A percentile compares a stretch with the other conserved stretches of the same genome.
phyloP scores from a whole-genome alignment of 2,888 invertebrate species.

The Chorisops tibialis region DNA sequence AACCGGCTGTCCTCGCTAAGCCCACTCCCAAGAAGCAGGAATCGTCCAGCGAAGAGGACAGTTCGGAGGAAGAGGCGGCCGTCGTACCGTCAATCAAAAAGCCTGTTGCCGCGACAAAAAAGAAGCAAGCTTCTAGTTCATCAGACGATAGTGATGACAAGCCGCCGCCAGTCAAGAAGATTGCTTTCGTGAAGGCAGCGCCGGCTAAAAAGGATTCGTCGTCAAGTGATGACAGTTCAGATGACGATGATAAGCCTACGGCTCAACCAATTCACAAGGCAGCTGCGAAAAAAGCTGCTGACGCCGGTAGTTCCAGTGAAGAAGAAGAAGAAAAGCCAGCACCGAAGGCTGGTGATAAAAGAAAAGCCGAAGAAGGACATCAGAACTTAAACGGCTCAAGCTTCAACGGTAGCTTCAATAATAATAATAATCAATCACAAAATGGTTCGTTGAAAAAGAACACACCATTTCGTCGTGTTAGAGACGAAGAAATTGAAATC shows the following conservation, averaged over 20 bases:
- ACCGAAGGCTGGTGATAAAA: slow-evolving; percentile 45
- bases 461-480: slow-evolving; percentile 79
- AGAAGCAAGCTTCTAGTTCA: slow-evolving; percentile 37
- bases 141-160: slow-evolving; percentile 35
- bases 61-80: slow-evolving; percentile 46
- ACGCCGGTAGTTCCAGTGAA: slow-evolving; percentile 44
- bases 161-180: slow-evolving; percentile 37
- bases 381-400: too few relatives aligned
- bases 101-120: slow-evolving; percentile 35
- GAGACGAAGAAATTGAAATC: slow-evolving; percentile 70
- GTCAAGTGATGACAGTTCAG: slow-evolving; percentile 53
- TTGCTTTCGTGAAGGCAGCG: slow-evolving; percentile 35
- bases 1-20: slow-evolving; percentile 35
- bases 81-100: slow-evolving; percentile 42
- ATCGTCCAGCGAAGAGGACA: slow-evolving; percentile 48
- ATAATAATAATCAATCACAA: not conserved
- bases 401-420: slow-evolving; percentile 9
- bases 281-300: slow-evolving; percentile 53
- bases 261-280: slow-evolving; percentile 29
- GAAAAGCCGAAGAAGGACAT: slow-evolving; percentile 52
- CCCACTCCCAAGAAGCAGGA: slow-evolving; percentile 22
- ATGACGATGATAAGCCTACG: slow-evolving; percentile 40
- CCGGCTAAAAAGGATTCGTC: slow-evolving; percentile 44
- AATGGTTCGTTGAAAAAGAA: slow-evolving; percentile 34
- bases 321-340: slow-evolving; percentile 42